Conservation (phyloP, 2,888 invertebrate genomes). For the Drosophila testacea region DNA sequence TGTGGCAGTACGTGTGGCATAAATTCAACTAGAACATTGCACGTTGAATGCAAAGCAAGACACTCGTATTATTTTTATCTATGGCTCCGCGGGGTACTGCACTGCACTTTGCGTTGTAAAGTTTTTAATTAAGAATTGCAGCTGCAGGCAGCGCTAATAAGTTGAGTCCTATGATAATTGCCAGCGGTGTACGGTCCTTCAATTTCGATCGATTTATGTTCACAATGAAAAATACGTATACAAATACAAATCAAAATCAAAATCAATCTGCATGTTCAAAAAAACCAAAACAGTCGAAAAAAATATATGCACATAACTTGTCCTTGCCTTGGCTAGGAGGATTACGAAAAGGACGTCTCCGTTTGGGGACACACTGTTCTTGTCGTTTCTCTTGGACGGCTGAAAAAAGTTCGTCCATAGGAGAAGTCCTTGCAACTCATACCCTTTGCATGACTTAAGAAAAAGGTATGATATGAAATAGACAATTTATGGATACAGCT, state of each 20-base stretch:
- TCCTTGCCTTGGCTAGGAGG: slow-evolving; percentile 21
- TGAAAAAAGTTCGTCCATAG: slow-evolving; percentile 50
- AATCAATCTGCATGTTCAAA: slow-evolving; percentile 73
- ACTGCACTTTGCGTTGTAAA: slow-evolving; percentile 22
- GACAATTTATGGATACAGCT: background rate
- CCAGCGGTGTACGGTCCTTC: background rate
- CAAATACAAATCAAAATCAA: slow-evolving; percentile 28
- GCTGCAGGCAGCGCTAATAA: slow-evolving; percentile 28
- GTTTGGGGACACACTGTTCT: slow-evolving; percentile 29
- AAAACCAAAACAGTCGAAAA: slow-evolving; percentile 32
- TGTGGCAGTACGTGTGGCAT: slow-evolving; percentile 27
- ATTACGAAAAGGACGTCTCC: background rate
- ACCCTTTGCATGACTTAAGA: background rate
- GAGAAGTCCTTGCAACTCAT: slow-evolving; percentile 33
- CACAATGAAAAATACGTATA: slow-evolving; percentile 7
- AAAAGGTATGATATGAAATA: background rate
- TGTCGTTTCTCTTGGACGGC: slow-evolving; percentile 37
- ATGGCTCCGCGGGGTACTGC: slow-evolving; percentile 37
- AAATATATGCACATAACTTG: slow-evolving; percentile 67
- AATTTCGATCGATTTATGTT: slow-evolving; percentile 9
- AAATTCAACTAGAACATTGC: slow-evolving; percentile 33
- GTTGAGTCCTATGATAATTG: slow-evolving; percentile 20
- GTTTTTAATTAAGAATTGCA: slow-evolving; percentile 71
- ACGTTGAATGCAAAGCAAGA: slow-evolving; percentile 3
- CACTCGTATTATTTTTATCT: slow-evolving; percentile 41